Evolutionary conservation across 1,140 invertebrate species (phyloP).

Genomic region (Aphis craccivora): DNA sequence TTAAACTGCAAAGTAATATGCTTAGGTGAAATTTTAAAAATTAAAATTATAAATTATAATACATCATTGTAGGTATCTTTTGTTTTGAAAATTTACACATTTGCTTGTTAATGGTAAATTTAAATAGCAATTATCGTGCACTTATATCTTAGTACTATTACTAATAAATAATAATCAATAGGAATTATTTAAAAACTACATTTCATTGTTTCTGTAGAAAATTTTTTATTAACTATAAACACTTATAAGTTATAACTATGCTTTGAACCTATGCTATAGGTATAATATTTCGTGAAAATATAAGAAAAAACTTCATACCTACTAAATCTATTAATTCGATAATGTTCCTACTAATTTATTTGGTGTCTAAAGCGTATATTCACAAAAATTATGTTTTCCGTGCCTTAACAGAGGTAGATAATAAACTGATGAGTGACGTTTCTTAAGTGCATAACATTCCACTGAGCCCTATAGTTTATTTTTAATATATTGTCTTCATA

Average conservation of each 20-base stretch:
- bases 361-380: not conserved
- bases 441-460: not conserved
- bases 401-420: slow-evolving; percentile 6
- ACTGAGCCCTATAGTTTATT: not conserved
- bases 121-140: not conserved
- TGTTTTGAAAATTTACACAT: not conserved
- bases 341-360: not conserved
- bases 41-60: not conserved
- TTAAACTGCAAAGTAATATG: not conserved
- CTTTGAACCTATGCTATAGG: too few relatives aligned
- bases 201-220: not conserved
- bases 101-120: not conserved
- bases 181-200: not conserved
- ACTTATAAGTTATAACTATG: not conserved
- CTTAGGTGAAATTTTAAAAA: not conserved
- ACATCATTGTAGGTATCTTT: not conserved
- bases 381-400: not conserved
- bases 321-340: not conserved
- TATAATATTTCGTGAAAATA: not conserved
- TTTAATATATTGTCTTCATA: slow-evolving; percentile 10
- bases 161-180: not conserved
- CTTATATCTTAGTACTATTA: not conserved
- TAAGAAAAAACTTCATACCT: not conserved
- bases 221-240: not conserved
- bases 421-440: not conserved